Evolutionary conservation across 2,888 invertebrate genomes (phyloP), one percentile per base, ranked within the genome.

Genomic region (Branchipolynoe longqiensis): DNA sequence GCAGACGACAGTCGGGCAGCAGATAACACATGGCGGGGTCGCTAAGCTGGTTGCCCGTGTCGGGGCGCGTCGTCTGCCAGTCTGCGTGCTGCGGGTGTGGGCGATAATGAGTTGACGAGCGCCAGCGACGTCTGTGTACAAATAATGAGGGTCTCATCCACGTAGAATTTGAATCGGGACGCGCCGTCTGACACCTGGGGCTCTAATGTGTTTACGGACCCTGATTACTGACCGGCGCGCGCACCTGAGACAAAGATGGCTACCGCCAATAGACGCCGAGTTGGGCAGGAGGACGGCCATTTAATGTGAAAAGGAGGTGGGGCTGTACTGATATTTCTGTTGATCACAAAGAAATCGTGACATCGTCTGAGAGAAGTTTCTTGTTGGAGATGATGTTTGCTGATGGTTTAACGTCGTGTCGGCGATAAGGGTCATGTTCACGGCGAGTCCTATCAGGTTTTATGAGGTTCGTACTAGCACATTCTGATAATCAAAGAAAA

Each of bases 171-270:
- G 33, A 69, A 69, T 69, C 69, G 69, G 12, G 69, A 14, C 36
- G 14, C 69, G 36, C 22, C 33, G 69, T 38, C 69, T 38, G 38
- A 69, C 69, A 69, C 69, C 69, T 69, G 69, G 31, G 69, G 69
- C 14, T 69, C 69, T 69, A 69, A 69, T 69, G 69, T 18, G 69
- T 69, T 69, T 69, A 69, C 36, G 69, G 69, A 14, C 36, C 36
- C 69, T 69, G 33, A 69, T 69, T 69, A 69, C 69, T 25, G 69
- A 3, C 69, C 6, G 36, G 69, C 33, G 69, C 69, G 69, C 69
- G n/a, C 69, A 69, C 69, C 69, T 69, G 69, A 69, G 69, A 69
- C 69, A 69, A 69, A 69, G 69, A 69, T 69, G 69, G 36, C 69
- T 18, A 1, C 69, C 22, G 69, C 14, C 33, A 33, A 69, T 38